These are phyloP conservation scores for Seriola rivoliana DNA, from an alignment of 2,113 vertebrate species.

Conservation along the genomic window DNA sequence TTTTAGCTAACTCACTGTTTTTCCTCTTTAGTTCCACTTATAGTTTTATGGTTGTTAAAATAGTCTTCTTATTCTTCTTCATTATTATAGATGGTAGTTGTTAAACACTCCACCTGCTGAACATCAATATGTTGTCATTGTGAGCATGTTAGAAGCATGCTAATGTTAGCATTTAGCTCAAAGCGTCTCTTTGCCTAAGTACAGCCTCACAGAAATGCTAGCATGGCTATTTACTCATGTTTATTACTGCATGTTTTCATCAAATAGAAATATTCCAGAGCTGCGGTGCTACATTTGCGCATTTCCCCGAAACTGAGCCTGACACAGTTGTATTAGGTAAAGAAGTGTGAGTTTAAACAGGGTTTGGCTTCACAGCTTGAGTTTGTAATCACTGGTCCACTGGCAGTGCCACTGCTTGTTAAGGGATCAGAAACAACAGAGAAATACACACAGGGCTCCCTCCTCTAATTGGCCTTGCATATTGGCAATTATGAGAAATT, in stretches of 20 bases:
- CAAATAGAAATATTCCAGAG: background rate
- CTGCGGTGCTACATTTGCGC: background rate
- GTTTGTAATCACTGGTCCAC: constrained; percentile 4
- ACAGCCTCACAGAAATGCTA: too few relatives aligned
- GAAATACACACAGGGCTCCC: background rate
- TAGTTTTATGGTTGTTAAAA: background rate
- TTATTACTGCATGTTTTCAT: background rate
- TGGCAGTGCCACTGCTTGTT: background rate
- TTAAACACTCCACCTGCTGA: background rate
- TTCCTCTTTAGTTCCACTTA: background rate
- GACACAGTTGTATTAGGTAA: background rate
- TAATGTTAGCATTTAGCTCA: background rate
- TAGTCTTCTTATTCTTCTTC: background rate
- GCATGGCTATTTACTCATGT: background rate
- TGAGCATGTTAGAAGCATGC: background rate
- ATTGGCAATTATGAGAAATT: background rate
- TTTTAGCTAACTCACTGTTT: background rate
- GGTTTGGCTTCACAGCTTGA: constrained; percentile 1
- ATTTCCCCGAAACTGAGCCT: background rate
- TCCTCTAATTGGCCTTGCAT: background rate
- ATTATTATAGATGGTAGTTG: background rate
- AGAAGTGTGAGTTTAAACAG: background rate
- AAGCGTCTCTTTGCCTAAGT: too few relatives aligned
- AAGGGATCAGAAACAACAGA: background rate
- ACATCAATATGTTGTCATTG: background rate